Conservation (phyloP, 2,888 invertebrate genomes). For the Macaria notata region DNA sequence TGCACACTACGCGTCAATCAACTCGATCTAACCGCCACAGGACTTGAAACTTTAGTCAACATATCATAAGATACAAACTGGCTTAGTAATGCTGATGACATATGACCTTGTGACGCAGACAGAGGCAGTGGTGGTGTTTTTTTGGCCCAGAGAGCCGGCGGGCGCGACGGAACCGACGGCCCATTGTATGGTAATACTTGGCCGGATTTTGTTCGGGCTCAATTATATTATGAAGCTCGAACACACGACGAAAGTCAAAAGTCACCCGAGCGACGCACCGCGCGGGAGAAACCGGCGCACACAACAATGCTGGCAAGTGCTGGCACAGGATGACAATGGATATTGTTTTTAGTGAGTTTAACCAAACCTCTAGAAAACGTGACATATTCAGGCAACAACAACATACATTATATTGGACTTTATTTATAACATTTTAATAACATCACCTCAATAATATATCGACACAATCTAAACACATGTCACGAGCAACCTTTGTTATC, state of each 20-base stretch:
- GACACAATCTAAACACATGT: not conserved
- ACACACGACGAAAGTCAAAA: slow-evolving; percentile 78
- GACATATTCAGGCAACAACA: not conserved
- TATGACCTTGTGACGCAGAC: slow-evolving; percentile 18
- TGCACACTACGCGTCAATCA: slow-evolving; percentile 37
- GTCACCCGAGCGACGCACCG: slow-evolving; percentile 67
- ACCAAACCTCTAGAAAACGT: too few relatives aligned
- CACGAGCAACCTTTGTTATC: not conserved
- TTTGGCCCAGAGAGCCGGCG: slow-evolving; percentile 79
- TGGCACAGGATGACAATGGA: too few relatives aligned
- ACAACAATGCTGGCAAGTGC: not conserved
- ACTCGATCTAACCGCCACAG: not conserved
- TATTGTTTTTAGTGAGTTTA: too few relatives aligned
- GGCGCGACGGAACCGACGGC: slow-evolving; percentile 75
- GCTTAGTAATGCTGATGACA: slow-evolving; percentile 13
- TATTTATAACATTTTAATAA: not conserved
- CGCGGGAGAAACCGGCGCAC: slow-evolving; percentile 47
- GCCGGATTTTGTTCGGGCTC: slow-evolving; percentile 80
- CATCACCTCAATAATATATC: too few relatives aligned
- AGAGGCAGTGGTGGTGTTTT: slow-evolving; percentile 74
- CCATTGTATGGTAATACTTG: slow-evolving; percentile 81
- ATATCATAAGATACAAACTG: slow-evolving; percentile 37
- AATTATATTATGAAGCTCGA: slow-evolving; percentile 81
- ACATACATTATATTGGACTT: not conserved
- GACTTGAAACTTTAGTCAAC: slow-evolving; percentile 21